A percentile compares a stretch with the other conserved stretches of the same genome.
Evolutionary conservation across 2,797 vertebrate species (phyloP).

Genomic region (Chaenodraco wilsoni): DNA sequence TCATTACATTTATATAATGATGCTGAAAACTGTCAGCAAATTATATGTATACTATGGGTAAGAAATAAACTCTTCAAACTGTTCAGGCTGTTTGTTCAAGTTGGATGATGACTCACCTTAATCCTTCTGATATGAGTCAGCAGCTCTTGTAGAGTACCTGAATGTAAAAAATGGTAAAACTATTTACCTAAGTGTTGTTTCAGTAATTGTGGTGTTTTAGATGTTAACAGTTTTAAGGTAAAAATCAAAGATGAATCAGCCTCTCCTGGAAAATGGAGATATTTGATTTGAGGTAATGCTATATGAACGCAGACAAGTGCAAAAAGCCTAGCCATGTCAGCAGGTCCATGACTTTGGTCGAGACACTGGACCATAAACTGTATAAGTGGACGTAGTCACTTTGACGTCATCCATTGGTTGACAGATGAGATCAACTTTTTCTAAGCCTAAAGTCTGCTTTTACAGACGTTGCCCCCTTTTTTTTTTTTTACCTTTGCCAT

Average conservation of each 20-base stretch:
- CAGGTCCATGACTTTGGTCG: background rate
- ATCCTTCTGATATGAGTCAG: slow-evolving; percentile 35
- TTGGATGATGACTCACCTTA: slow-evolving; percentile 42
- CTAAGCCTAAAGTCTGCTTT: background rate
- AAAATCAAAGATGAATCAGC: background rate
- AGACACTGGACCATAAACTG: background rate
- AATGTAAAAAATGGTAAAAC: background rate
- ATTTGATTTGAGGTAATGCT: background rate
- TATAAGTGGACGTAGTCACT: background rate
- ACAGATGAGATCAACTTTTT: background rate
- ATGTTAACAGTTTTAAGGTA: background rate
- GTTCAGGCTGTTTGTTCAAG: background rate
- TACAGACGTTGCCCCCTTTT: too few relatives aligned
- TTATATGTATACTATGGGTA: background rate
- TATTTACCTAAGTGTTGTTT: background rate
- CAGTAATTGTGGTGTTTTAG: background rate
- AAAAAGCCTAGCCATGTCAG: background rate
- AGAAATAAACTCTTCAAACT: slow-evolving; percentile 1
- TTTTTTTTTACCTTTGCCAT: too few relatives aligned
- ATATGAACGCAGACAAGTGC: background rate
- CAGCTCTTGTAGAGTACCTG: background rate
- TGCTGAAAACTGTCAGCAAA: background rate
- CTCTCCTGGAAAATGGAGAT: background rate
- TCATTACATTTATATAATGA: background rate
- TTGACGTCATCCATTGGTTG: background rate